Evolutionary conservation across 2,113 vertebrate genomes (phyloP), one percentile per base, ranked within the genome.

Genomic region (Bufo gargarizans): DNA sequence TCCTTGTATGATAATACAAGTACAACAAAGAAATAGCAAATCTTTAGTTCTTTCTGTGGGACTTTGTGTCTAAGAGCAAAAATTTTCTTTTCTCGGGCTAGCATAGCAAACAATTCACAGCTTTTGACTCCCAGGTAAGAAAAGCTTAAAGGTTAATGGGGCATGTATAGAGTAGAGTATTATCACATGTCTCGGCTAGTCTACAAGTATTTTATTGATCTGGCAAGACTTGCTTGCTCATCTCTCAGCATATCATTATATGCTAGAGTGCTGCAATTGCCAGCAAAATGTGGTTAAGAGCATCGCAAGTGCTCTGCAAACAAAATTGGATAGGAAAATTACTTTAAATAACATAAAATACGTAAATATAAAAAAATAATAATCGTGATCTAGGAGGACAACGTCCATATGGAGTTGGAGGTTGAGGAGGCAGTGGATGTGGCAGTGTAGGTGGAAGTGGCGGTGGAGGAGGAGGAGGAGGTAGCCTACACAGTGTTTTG

Each of bases 181-280:
- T 87, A 87, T 87, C 76, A 65, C 80, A 47, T 86, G 56, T 63
- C 59, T 87, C 61, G 0, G 86, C 47, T 71, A 33, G 77, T 81
- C 86, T 80, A 87, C 86, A 87, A 87, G 86, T 56, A 80, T 87
- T 87, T 87, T 80, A 87, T 87, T 87, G 86, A 87, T 87, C 77
- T 87, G n/a, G n/a, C 49, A n/a, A 50, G 61, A n/a, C 77, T 86
- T 53, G 19, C 47, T 22, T 78, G 61, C 56, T 79, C 77, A 80
- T 87, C 50, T 80, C 86, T 20, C 63, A 87, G 77, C 76, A 87
- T 80, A 87, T 63, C 80, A 80, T 80, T 69, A n/a, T n/a, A n/a
- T n/a, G n/a, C n/a, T n/a, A n/a, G n/a, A n/a, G n/a, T n/a, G n/a
- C n/a, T n/a, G n/a, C n/a, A n/a, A n/a, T n/a, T n/a, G n/a, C n/a